Conservation (phyloP, 2,888 invertebrate genomes). For the Sepiola atlantica region DNA sequence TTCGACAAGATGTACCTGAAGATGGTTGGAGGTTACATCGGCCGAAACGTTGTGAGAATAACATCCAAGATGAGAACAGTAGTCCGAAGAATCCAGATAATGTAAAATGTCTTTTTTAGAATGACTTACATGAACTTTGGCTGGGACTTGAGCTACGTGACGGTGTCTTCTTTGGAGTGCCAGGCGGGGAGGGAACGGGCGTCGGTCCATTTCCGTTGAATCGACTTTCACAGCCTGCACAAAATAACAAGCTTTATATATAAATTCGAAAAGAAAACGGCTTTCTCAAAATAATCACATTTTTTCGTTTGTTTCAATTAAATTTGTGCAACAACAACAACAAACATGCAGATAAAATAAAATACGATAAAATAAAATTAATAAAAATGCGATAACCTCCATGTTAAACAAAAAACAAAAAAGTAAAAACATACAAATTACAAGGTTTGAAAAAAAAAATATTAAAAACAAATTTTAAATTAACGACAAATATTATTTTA, state of each 20-base stretch:
- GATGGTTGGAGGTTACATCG: too few species aligned
- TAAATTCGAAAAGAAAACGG: not conserved
- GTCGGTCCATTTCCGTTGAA: conserved; percentile 87
- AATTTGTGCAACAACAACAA: not conserved
- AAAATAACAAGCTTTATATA: conserved; percentile 37
- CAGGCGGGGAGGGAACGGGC: conserved; percentile 82
- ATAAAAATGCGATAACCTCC: not conserved
- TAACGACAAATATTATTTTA: too few species aligned
- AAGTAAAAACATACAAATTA: not conserved
- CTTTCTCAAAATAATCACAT: not conserved
- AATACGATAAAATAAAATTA: too few species aligned
- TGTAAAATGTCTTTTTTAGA: not conserved
- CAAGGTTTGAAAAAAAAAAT: not conserved
- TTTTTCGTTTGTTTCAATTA: not conserved
- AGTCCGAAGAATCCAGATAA: too few species aligned
- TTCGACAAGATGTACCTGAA: too few species aligned
- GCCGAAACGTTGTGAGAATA: too few species aligned
- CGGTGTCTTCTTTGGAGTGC: conserved; percentile 74
- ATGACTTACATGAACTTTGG: not conserved
- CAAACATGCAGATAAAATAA: not conserved
- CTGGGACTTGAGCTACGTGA: conserved; percentile 74
- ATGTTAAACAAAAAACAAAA: not conserved
- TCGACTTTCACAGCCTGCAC: conserved; percentile 78
- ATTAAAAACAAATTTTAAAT: too few species aligned
- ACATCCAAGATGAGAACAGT: too few species aligned